These are phyloP conservation scores for Clepsis dumicolana DNA, from an alignment of 2,888 invertebrate genomes.

Conservation along the genomic window DNA sequence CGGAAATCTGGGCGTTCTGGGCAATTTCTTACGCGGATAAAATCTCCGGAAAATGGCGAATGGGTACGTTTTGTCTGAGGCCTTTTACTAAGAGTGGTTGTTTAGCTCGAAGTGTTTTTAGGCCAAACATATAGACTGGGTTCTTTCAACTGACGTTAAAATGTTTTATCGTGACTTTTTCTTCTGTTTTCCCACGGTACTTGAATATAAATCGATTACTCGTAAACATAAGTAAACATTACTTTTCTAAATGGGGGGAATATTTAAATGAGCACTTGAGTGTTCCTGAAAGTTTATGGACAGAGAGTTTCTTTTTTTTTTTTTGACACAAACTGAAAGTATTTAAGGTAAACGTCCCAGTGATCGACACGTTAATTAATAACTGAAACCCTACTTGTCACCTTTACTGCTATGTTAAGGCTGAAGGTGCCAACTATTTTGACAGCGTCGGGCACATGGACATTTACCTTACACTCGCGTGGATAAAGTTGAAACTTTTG, in stretches of 20 bases:
- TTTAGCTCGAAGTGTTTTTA: conserved; percentile 13
- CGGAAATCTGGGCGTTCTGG: conserved; percentile 22
- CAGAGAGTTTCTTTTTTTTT: not conserved
- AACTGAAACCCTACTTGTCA: too few species aligned
- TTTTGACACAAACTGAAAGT: too few species aligned
- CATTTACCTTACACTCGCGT: not conserved
- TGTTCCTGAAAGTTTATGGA: not conserved
- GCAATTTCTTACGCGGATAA: conserved; percentile 24
- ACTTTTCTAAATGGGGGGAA: not conserved
- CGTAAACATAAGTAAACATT: not conserved
- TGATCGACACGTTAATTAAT: too few species aligned
- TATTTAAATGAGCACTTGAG: not conserved
- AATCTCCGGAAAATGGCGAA: conserved; percentile 23
- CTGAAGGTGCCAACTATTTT: too few species aligned
- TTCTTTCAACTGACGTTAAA: not conserved
- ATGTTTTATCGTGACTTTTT: conserved; percentile 1
- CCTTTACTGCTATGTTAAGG: too few species aligned
- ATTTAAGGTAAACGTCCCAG: too few species aligned
- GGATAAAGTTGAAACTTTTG: not conserved
- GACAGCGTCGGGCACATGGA: not conserved
- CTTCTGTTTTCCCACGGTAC: not conserved
- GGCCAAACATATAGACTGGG: not conserved
- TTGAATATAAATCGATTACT: not conserved
- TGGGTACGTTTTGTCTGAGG: conserved; percentile 14
- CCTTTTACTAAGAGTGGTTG: conserved; percentile 28